Base-by-base conservation (phyloP, 2,888 invertebrate species). In the Drosophila demipolita region DNA sequence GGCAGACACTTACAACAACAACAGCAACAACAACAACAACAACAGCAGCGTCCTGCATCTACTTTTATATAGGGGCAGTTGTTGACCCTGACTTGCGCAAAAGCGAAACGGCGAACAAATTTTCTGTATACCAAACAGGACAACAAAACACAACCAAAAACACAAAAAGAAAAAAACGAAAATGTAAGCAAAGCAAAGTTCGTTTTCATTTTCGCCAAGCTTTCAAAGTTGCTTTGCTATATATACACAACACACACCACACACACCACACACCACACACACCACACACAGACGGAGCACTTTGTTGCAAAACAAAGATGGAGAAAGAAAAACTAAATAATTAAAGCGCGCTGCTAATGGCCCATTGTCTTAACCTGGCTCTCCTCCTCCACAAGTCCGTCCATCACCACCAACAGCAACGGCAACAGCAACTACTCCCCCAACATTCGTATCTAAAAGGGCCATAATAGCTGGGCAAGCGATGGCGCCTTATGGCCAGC, bases 11-110 rank as follows among this genome's bases (percentile, higher is more conserved):
- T 8, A 23, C 45, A 20, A 53, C 67, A 66, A 35, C 62, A 59
- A 54, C 64, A 60, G 38, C 20, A 63, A 32, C 26, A 57, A 9
- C 54, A 55, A 12, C 36, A 54, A 48, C 42, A 62, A 48, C 48
- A 48, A 59, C 36, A 64, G 26, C 59, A 70, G 69, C 70, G 73
- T 82, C 77, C 73, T 68, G 82, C 87, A 88, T 83, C 81, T 57
- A 57, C 38, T 55, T 35, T 9, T 66, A 69, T 60, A 66, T 73
- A 75, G 77, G 75, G 80, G 76, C 78, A 82, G 81, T 88, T 91
- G 81, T 91, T 91, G 91, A 91, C 91, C 91, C 91, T 91, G 91
- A 91, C 91, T 92, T 91, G 91, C 91, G 91, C 91, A 91, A 90
- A 82, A 78, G 67, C 80, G 71, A 78, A 84, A 67, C 62, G 54